Base-by-base conservation (phyloP, 2,113 vertebrate species). In the Trochalopteron elliotii region DNA sequence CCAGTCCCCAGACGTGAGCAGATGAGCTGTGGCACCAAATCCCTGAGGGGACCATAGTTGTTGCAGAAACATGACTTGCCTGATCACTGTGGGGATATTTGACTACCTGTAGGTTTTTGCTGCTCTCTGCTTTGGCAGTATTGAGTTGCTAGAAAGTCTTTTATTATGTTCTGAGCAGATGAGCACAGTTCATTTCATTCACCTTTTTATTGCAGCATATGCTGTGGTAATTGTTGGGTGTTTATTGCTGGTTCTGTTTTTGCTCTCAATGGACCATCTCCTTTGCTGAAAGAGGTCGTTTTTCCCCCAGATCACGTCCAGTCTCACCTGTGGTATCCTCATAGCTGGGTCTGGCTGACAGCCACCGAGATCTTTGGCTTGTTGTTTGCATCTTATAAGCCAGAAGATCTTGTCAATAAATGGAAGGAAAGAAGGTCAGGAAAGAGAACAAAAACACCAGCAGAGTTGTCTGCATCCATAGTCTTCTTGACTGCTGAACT, bases 331-430 rank as follows among this genome's bases (percentile, higher is more conserved):
- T 98, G 98, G 80, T 98, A 99, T 81, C 99, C 99, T 45, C 99
- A 99, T 94, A 99, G 94, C 96, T 99, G 99, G 99, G 99, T 99
- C 61, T 99, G 99, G 99, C 97, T 99, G 87, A 99, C 99, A 0
- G 98, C 99, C 40, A 98, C 99, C 22, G 99, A 99, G 97, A 98
- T 99, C 50, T 99, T 99, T 59, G 99, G 99, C 14, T 97, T 99
- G 96, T 97, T 99, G 90, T 99, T 99, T 88, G 99, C 99, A 7
- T 97, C 98, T 61, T 98, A 98, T 63, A 98, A 98, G 60, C 98
- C 99, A 3, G 99, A 99, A 87, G 98, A 99, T 75, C 98, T 99
- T 93, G 90, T 99, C n/a, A 83, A 90, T 39, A 89, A 93, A 35
- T 98, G 98, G 98, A 98, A 83, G 23, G 87, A 95, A 67, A 94